Conservation (phyloP, 2,888 invertebrate species). For the Thyatira batis region DNA sequence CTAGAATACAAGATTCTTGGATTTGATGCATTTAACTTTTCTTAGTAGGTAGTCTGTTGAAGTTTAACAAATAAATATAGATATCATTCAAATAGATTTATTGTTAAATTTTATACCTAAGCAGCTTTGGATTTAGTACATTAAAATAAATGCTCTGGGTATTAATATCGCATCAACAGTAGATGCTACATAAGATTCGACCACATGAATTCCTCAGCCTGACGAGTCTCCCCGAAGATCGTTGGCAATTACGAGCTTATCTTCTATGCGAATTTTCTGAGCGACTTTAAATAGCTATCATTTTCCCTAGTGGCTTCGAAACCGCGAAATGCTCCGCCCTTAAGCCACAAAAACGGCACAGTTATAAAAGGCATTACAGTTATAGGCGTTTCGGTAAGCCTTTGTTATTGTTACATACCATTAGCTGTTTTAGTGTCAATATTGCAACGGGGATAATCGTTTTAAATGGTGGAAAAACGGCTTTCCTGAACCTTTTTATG, state of each 20-base stretch:
- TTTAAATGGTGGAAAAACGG: background rate
- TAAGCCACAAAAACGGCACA: slow-evolving; percentile 50
- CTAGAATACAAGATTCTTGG: no score
- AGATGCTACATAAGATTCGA: background rate
- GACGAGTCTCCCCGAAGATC: slow-evolving; percentile 54
- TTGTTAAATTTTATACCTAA: no score
- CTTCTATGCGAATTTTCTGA: slow-evolving; percentile 70
- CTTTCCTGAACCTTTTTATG: no score
- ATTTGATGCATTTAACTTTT: no score
- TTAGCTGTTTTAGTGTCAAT: slow-evolving; percentile 15
- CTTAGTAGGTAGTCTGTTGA: no score
- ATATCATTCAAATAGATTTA: no score
- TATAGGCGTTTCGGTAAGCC: slow-evolving; percentile 36
- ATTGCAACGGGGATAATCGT: background rate
- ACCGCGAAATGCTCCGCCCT: slow-evolving; percentile 45
- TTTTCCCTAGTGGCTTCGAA: slow-evolving; percentile 59
- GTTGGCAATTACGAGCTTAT: slow-evolving; percentile 68
- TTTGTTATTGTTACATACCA: slow-evolving; percentile 39
- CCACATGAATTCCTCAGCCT: background rate
- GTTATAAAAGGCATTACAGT: slow-evolving; percentile 52
- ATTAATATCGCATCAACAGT: background rate
- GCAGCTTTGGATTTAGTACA: no score
- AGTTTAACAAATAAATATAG: no score
- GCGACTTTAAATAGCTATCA: slow-evolving; percentile 73
- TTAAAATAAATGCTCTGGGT: no score